Evolutionary conservation across 2,797 vertebrate genomes (phyloP), one percentile per base, ranked within the genome.

Genomic region (Amniataba percoides): DNA sequence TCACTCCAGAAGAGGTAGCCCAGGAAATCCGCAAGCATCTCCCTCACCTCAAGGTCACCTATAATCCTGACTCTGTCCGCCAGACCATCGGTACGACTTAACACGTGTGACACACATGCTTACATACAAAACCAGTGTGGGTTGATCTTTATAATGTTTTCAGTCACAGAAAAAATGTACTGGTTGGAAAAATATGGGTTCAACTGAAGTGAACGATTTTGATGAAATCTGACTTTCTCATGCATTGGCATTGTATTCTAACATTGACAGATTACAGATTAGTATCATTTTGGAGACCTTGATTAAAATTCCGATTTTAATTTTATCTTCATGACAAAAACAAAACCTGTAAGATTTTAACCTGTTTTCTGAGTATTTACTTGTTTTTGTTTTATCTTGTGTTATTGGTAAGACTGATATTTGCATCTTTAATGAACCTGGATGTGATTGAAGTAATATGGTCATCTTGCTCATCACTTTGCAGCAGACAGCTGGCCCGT

Each of bases 401-500:
- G 57, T 72, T 0, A 52, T 62, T 34, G n/a, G 21, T 70, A 64
- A 13, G 21, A 40, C 1, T 48, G 49, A 43, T 60, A 2, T 21
- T 48, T 21, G n/a, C 21, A 14, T 59, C 8, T 55, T 19, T 18
- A 34, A 43, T 60, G 12, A 4, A 23, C 58, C 34, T 13, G 15
- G 42, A 25, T 23, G 18, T 0, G 5, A 51, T 61, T 0, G 7
- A 56, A 60, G 3, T 84, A 61, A 86, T 56, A 2, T 69, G 49
- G 43, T 49, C 1, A 7, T 65, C 10, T 77, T 73, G 3, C 19
- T 52, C 80, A 16, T 61, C 19, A 45, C 27, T 85, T 88, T 92
- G 68, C 83, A 95, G 95, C 96, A 51, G 95, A 96, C 89, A 95
- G 95, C 77, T 96, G 96, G 95, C 96, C 95, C 1, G 91, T 95